Evolutionary conservation across 1,140 invertebrate genomes (phyloP), one percentile per base, ranked within the genome.

Genomic region (Lutraria rhynchaena): DNA sequence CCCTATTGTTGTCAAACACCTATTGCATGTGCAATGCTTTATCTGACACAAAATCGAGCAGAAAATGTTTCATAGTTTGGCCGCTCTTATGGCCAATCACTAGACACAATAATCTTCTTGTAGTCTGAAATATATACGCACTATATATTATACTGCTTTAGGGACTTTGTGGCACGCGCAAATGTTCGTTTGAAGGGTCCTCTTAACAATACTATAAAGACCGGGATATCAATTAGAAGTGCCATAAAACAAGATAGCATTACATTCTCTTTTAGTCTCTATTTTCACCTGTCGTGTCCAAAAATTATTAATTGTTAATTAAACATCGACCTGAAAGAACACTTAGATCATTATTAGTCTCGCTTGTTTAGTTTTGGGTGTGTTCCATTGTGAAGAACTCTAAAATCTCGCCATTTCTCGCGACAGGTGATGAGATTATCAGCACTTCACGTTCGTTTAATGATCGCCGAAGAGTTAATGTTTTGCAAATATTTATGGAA

Each of bases 401-500:
- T 69, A 31, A 46, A 78, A n/a, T 58, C 51, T 78, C 63, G 46
- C 44, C 33, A 49, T 41, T 78, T 78, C 75, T 78, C 75, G 61
- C 75, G 75, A 69, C 75, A 78, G 75, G 75, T 78, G 75, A 78
- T 60, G 60, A 29, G 75, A 69, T 78, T 69, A 78, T 78, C 75
- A 78, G 63, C 33, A 78, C 63, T 55, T 65, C 9, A 37, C 31
- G 63, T 49, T 63, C 17, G 51, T 33, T 53, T 37, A 78, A 67
- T 67, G 75, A 31, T 11, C 31, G 11, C 17, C 5, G 41, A 78
- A 69, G 61, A 69, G 37, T 69, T 69, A 67, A 78, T 69, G 63
- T 78, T 78, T 78, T 69, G 63, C 75, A 78, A 78, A 78, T 78
- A 78, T 78, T 78, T 78, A 78, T 78, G 60, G 37, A 78, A 78